Evolutionary conservation across 2,888 invertebrate species (phyloP), one percentile per base, ranked within the genome.

Genomic region (Schizaphis graminum): DNA sequence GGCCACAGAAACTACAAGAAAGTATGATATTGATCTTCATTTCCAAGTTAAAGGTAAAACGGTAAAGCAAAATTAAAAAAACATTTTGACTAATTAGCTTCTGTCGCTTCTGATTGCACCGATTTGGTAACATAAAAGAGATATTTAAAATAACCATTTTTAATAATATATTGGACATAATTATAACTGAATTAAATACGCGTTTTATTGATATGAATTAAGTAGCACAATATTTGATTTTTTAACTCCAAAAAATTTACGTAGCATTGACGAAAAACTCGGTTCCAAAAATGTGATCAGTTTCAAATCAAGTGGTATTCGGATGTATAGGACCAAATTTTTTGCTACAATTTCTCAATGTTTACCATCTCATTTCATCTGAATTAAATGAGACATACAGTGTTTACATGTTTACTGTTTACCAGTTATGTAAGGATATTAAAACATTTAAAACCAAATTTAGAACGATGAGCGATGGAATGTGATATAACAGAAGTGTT

Each of bases 31-130:
- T 86, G 47, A 47, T 47, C 28, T 47, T 86, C 24, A 47, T 86
- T 86, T 44, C 47, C 47, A 86, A 86, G 86, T n/a, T n/a, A n/a
- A n/a, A n/a, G n/a, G n/a, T 86, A 86, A 86, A 86, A 86, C 49
- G 49, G 28, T n/a, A 87, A 87, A 35, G 35, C 16, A 87, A n/a
- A 86, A 86, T 86, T 86, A 86, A 86, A 87, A 87, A 87, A 87
- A 53, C n/a, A 87, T n/a, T 21, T 87, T 53, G 41, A 85, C 85
- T 44, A 85, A 85, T 85, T 85, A 41, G 85, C 85, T 85, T 41
- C 41, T 85, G 41, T 44, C 41, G 41, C 41, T 44, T 44, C 41
- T 44, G 0, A 53, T 53, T 44, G 41, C 53, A 5, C 53, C 53
- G 21, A 53, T 53, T 53, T 53, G 53, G 21, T 21, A 53, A 53